These are phyloP conservation scores for Drosophila gunungcola DNA, from an alignment of 1,140 invertebrate species.

Conservation along the genomic window DNA sequence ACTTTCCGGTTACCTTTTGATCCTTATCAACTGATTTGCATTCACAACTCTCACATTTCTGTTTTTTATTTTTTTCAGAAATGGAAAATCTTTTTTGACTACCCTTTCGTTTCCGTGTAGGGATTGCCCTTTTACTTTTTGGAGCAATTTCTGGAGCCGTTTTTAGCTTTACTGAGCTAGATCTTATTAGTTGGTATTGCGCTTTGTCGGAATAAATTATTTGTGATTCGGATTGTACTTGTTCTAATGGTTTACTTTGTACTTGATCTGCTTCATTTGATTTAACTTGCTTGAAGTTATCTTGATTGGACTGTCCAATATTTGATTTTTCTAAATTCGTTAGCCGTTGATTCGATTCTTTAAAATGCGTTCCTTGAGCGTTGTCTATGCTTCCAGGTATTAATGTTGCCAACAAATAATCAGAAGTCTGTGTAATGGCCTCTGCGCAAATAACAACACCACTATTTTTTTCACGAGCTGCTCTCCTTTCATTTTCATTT, in stretches of 20 bases:
- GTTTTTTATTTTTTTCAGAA: background rate
- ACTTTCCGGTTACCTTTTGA: background rate
- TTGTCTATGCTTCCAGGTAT: background rate
- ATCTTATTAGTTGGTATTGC: background rate
- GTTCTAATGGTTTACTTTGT: background rate
- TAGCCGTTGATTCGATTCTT: background rate
- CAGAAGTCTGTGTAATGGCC: slow-evolving; percentile 16
- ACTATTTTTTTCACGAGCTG: background rate
- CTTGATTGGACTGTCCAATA: background rate
- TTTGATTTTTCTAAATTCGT: background rate
- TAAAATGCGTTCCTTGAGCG: too few relatives aligned
- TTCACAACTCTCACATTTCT: background rate
- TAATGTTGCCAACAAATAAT: background rate
- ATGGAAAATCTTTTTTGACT: background rate
- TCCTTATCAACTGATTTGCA: background rate
- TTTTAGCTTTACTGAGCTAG: background rate
- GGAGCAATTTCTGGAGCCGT: background rate
- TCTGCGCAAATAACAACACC: background rate
- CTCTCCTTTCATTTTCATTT: background rate
- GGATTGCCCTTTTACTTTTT: background rate
- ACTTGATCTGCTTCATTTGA: background rate
- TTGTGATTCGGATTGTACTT: background rate
- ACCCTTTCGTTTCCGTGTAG: background rate
- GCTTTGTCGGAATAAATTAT: background rate
- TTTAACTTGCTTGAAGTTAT: background rate